Percentiles rank a stretch among this genome's conserved stretches.
Conservation (phyloP, 2,113 vertebrate species). For the Chaetorhynchus papuensis region DNA sequence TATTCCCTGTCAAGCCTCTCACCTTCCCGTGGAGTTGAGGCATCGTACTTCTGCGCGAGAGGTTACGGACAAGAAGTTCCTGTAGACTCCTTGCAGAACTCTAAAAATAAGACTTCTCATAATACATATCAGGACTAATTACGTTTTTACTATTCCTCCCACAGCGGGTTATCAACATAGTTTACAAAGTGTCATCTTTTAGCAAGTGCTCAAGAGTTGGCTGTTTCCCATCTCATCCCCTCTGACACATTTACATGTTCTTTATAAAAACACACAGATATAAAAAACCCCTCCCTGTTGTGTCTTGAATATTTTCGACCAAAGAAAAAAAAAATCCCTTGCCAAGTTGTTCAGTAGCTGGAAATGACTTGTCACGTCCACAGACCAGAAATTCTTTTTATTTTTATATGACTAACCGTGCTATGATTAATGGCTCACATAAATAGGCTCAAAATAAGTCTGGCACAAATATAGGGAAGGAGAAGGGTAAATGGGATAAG, state of each 20-base stretch:
- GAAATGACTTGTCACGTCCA: conserved; percentile 67
- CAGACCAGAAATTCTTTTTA: conserved; percentile 63
- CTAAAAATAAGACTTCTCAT: conserved; percentile 66
- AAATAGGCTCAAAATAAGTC: conserved; percentile 71
- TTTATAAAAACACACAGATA: not conserved
- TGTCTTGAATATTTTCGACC: conserved; percentile 67
- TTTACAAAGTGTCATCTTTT: conserved; percentile 79
- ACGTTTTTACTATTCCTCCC: conserved; percentile 69
- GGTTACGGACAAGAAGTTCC: not conserved
- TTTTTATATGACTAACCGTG: conserved; percentile 61
- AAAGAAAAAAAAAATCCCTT: conserved; percentile 63
- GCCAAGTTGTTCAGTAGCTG: conserved; percentile 73
- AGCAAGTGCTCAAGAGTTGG: conserved; percentile 71
- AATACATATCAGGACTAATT: conserved; percentile 81
- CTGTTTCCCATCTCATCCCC: not conserved
- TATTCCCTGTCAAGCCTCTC: not conserved
- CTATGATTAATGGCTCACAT: conserved; percentile 74
- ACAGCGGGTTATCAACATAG: conserved; percentile 73
- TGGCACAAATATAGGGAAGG: conserved; percentile 42
- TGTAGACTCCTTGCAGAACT: not conserved
- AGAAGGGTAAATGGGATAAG: conserved; percentile 22
- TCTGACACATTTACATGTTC: conserved; percentile 11
- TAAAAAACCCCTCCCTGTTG: conserved; percentile 12
- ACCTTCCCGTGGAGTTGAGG: not conserved
- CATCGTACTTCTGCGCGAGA: not conserved